phyloP scores from a whole-genome alignment of 2,888 invertebrate genomes.

The Atethmia centrago region DNA sequence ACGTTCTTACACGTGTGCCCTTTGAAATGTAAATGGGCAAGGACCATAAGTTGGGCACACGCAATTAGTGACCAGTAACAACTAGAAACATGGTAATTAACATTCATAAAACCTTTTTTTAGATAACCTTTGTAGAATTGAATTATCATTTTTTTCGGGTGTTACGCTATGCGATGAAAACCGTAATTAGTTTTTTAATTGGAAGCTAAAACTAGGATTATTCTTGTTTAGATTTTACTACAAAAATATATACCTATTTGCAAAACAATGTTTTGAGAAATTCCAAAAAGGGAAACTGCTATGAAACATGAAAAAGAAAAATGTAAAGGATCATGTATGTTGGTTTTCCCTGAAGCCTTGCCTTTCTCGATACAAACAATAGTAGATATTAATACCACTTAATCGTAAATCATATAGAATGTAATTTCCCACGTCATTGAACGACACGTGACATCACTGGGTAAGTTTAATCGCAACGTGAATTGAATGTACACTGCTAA shows the following conservation, averaged over 20 bases:
- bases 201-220: not conserved
- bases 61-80: conserved; percentile 60
- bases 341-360: conserved; percentile 9
- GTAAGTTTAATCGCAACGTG: conserved; percentile 14
- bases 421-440: conserved; percentile 12
- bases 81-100: conserved; percentile 54
- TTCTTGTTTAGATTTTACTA: not conserved
- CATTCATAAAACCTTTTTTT: conserved; percentile 56
- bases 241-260: not conserved
- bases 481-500: conserved; percentile 21
- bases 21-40: conserved; percentile 65
- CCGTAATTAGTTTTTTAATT: conserved; percentile 48
- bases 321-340: not conserved
- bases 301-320: conserved; percentile 1
- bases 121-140: conserved; percentile 36
- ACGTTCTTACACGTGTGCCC: conserved; percentile 38
- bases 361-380: conserved; percentile 8
- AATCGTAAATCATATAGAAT: too few relatives aligned
- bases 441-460: not conserved
- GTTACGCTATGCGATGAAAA: not conserved
- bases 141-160: conserved; percentile 40
- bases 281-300: not conserved
- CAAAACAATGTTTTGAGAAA: not conserved
- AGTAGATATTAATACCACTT: not conserved
- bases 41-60: conserved; percentile 42